Evolutionary conservation across 2,113 vertebrate genomes (phyloP), one percentile per base, ranked within the genome.

Genomic region (Notarius lentiginosus): DNA sequence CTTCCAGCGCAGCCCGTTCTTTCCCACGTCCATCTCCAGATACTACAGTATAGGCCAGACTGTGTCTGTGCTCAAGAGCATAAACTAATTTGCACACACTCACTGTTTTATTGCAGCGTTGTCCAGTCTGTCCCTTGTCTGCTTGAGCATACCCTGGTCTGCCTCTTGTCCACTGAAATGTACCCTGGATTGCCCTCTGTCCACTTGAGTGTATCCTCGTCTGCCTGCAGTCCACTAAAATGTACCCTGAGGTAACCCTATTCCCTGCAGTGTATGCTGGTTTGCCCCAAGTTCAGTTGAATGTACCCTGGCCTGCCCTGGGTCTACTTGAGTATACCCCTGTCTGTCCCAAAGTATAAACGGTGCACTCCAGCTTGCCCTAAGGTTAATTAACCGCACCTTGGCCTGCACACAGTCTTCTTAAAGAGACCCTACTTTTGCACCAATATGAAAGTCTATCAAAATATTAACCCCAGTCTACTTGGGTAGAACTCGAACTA

Each of bases 1-100:
- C 77, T 1, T 80, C 72, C 87, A 7, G 41, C 14, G 55, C 9
- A 34, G 10, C 27, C 30, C 9, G 0, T 34, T 51, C 14, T 20
- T 12, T n/a, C n/a, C 24, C 30, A 27, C n/a, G 20, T 80, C 27
- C 10, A 0, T 73, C 83, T 58, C n/a, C 24, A 75, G 27, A n/a
- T 68, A 56, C 82, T 51, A 27, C 51, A 70, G 34, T 81, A 22
- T 17, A 80, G 27, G 18, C 17, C 77, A 81, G 9, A 61, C 18
- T 61, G 55, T 79, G 79, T 60, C 56, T 80, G 75, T 14, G 56
- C 17, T 80, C 79, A 80, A 30, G 53, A 58, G n/a, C 47, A n/a
- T 12, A 24, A 51, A 76, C 20, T 76, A 20, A n/a, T 55, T 76
- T 76, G 15, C 75, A 77, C 22, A 81, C 30, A 6, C 20, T 41